These are phyloP conservation scores for Cremastinae sp. DNA, from an alignment of 2,888 invertebrate species.

Conservation along the genomic window DNA sequence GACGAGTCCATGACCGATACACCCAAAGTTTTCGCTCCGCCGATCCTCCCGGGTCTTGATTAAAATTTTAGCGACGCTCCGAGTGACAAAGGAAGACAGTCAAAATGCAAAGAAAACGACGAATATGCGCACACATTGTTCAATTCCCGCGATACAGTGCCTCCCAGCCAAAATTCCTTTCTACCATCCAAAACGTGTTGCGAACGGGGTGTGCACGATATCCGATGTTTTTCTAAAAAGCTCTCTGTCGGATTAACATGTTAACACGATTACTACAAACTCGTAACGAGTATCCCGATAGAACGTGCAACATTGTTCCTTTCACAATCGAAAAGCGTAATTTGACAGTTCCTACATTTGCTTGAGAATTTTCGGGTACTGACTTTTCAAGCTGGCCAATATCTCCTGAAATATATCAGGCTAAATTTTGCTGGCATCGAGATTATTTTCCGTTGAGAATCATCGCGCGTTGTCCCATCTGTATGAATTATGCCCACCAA, in stretches of 20 bases:
- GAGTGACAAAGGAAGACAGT: constrained; percentile 20
- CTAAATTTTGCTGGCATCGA: constrained; percentile 4
- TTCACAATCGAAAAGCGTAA: too few species aligned
- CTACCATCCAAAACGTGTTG: constrained; percentile 2
- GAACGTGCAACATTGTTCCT: too few species aligned
- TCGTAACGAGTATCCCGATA: too few species aligned
- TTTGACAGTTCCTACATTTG: too few species aligned
- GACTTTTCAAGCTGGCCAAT: neutral
- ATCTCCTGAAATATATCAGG: constrained; percentile 1
- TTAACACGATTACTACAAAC: too few species aligned
- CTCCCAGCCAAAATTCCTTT: constrained; percentile 74
- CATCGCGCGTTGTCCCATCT: constrained; percentile 3
- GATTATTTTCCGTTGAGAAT: constrained; percentile 14
- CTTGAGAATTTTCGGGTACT: too few species aligned
- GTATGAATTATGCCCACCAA: constrained; percentile 37
- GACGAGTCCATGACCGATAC: constrained; percentile 68
- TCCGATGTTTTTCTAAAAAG: too few species aligned
- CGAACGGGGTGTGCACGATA: neutral
- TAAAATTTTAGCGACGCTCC: constrained; percentile 60
- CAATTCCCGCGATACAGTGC: too few species aligned
- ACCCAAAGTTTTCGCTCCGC: constrained; percentile 62
- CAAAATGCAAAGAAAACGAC: constrained; percentile 33
- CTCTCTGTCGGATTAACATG: too few species aligned
- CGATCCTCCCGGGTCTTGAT: constrained; percentile 63
- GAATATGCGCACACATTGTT: too few species aligned